Evolutionary conservation across 2,888 invertebrate species (phyloP), one percentile per base, ranked within the genome.

Genomic region (Drosophila macrospina): DNA sequence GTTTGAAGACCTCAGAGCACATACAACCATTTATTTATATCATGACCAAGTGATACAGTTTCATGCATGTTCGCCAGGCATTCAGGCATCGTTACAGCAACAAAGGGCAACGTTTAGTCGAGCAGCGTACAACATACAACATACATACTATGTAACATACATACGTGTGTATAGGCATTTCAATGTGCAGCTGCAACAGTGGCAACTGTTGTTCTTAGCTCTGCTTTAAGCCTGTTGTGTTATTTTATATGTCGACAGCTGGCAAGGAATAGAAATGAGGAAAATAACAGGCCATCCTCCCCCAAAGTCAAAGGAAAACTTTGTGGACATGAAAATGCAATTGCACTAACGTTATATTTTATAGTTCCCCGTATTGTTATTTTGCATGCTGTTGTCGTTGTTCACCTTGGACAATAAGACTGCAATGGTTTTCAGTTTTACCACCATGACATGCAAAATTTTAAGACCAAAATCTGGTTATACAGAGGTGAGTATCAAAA

Each of bases 21-120:
- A 36, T 15, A 15, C 26, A 28, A 15, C 5, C 5, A 56, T 26
- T 6, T 1, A 5, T 3, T 6, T 26, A 26, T 26, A 59, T 63
- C 42, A 60, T 56, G 61, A 66, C 65, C 83, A 62, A 77, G 83
- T 77, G 86, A 83, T 86, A 83, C 67, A 70, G 69, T 83, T 80
- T 80, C 75, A 67, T 83, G 69, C 78, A 75, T 73, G 73, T 78
- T 83, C 72, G 61, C 51, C 67, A 48, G 63, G 84, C 81, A 71
- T 81, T 79, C 71, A 45, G 60, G 69, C 74, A 47, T 36, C 56
- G 37, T 41, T 48, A 47, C 51, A 50, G 16, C 57, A 67, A 75
- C 83, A 79, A 82, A 79, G 51, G 67, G 42, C 72, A 68, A 60
- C 69, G 56, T 67, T 71, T 76, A 74, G 55, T 51, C 30, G 34